phyloP scores from a whole-genome alignment of 92 coral and sea anemone species.

The Pocillopora grandis region DNA sequence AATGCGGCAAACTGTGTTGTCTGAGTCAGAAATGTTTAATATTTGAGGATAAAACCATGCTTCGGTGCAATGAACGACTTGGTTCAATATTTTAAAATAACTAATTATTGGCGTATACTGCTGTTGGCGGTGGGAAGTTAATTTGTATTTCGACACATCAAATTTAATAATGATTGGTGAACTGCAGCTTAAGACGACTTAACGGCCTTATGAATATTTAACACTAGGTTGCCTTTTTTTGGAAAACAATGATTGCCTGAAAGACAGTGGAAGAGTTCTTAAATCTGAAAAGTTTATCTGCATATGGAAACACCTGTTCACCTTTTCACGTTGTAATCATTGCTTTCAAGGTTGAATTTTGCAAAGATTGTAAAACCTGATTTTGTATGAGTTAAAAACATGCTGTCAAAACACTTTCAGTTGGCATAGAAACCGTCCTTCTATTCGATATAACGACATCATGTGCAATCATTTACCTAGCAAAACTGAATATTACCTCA shows the following conservation, averaged over 20 bases:
- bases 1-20: too few relatives aligned
- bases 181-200: constrained; percentile 14
- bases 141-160: constrained; percentile 19
- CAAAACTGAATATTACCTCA: not conserved
- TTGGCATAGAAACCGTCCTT: not conserved
- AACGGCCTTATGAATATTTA: not conserved
- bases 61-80: not conserved
- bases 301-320: not conserved
- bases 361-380: not conserved
- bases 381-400: not conserved
- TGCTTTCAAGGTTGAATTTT: not conserved
- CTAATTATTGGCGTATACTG: constrained; percentile 7
- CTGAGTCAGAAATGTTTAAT: not conserved
- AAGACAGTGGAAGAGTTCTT: not conserved
- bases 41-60: not conserved
- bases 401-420: not conserved
- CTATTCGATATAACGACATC: not conserved
- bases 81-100: not conserved
- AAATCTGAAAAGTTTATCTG: not conserved
- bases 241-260: not conserved
- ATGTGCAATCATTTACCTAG: not conserved
- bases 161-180: not conserved
- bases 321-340: too few relatives aligned
- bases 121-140: constrained; percentile 12
- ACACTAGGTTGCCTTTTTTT: not conserved